These are phyloP conservation scores for Notechis scutatus DNA, from an alignment of 2,113 vertebrate species.

Conservation along the genomic window DNA sequence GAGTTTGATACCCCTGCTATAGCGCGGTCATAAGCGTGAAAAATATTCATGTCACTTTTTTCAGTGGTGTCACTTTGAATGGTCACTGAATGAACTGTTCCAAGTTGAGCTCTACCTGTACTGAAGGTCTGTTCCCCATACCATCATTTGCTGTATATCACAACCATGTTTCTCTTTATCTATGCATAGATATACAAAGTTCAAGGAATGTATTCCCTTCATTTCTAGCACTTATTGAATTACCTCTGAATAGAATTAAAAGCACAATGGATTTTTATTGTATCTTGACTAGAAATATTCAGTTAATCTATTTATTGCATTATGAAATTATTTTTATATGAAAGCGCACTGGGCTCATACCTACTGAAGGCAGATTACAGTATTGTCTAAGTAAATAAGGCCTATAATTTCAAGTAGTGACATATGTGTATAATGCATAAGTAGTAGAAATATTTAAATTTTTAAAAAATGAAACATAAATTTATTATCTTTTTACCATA, in stretches of 20 bases:
- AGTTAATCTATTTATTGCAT: neutral
- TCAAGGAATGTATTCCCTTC: neutral
- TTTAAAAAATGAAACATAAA: neutral
- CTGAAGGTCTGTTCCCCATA: neutral
- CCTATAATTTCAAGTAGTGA: fast-evolving
- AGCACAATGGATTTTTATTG: neutral
- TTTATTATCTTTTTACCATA: neutral
- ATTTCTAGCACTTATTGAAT: neutral
- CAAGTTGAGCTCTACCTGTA: neutral
- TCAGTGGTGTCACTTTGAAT: neutral
- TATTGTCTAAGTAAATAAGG: neutral
- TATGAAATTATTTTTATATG: neutral
- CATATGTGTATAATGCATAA: neutral
- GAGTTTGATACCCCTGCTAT: too few species aligned
- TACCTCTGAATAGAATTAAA: neutral
- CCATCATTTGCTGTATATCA: neutral
- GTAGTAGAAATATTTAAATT: neutral
- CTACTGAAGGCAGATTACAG: neutral
- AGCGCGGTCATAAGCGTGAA: neutral
- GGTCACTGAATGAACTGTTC: neutral
- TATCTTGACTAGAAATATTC: neutral
- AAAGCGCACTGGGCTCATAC: neutral
- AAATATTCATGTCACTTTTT: neutral
- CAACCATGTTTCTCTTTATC: neutral
- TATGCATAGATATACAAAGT: neutral